These are phyloP conservation scores for Sminthurides bifidus DNA, from an alignment of 1,140 invertebrate genomes.

Conservation along the genomic window DNA sequence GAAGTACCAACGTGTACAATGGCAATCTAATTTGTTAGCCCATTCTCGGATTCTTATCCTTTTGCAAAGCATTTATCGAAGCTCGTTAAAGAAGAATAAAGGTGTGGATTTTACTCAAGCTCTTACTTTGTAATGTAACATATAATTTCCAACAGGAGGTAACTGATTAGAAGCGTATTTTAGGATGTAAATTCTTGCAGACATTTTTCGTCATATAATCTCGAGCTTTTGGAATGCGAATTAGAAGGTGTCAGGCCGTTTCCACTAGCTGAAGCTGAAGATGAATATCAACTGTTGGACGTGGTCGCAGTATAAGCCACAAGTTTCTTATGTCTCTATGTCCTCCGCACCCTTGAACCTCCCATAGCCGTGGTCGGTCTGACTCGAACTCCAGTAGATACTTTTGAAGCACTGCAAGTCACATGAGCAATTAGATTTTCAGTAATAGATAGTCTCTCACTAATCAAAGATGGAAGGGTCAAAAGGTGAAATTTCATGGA, in stretches of 20 bases:
- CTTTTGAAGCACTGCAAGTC: constrained; percentile 32
- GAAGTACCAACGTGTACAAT: too few relatives aligned
- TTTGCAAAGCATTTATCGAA: too few relatives aligned
- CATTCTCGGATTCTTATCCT: too few relatives aligned
- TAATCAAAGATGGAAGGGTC: background rate
- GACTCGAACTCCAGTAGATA: constrained; percentile 31
- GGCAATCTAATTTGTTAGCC: too few relatives aligned
- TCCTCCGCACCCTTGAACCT: constrained; percentile 35
- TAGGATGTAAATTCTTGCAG: too few relatives aligned
- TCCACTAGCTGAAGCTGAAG: background rate
- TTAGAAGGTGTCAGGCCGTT: background rate
- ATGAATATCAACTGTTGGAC: background rate
- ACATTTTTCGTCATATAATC: too few relatives aligned
- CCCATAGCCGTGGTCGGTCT: constrained; percentile 34
- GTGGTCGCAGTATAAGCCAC: constrained; percentile 20
- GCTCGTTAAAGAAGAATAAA: too few relatives aligned
- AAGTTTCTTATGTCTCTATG: constrained; percentile 30
- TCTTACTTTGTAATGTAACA: too few relatives aligned
- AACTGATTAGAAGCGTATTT: too few relatives aligned
- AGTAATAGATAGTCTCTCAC: background rate
- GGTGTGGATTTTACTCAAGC: too few relatives aligned
- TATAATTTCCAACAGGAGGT: too few relatives aligned
- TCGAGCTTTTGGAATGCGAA: too few relatives aligned
- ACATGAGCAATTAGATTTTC: background rate
- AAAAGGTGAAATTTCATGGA: background rate